These are phyloP conservation scores for Ctenodactylus gundi DNA, from an alignment of 2,113 vertebrate genomes.

Conservation along the genomic window DNA sequence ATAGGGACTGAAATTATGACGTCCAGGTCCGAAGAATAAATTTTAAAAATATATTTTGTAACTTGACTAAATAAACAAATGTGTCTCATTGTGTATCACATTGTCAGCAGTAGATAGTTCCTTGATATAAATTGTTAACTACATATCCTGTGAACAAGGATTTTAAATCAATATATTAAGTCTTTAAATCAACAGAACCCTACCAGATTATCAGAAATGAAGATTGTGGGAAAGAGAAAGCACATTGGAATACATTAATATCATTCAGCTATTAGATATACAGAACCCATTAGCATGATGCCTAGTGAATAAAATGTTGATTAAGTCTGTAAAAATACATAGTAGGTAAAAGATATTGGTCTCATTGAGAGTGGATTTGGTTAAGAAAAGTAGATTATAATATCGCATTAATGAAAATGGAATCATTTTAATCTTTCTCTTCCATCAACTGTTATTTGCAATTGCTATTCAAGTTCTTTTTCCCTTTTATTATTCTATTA, in stretches of 20 bases:
- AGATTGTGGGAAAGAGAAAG: neutral
- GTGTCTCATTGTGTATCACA: neutral
- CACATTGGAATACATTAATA: neutral
- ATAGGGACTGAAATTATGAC: conserved; percentile 21
- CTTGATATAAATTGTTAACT: neutral
- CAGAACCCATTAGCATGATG: neutral
- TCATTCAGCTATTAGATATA: neutral
- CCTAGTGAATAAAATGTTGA: neutral
- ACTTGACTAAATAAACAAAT: neutral
- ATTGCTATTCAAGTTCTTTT: too few species aligned
- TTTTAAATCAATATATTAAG: neutral
- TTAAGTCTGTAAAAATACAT: neutral
- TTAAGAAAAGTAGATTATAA: neutral
- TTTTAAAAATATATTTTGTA: conserved; percentile 10
- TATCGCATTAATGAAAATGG: neutral
- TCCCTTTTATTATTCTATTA: too few species aligned
- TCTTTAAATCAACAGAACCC: neutral
- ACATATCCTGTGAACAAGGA: neutral
- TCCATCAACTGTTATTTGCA: neutral
- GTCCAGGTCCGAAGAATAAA: neutral
- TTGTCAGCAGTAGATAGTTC: neutral
- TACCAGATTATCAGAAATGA: neutral
- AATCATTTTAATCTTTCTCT: neutral
- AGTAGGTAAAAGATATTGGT: neutral
- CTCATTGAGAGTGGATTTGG: neutral